These are phyloP conservation scores for Acomys russatus DNA, from an alignment of 2,797 vertebrate species.

Conservation along the genomic window DNA sequence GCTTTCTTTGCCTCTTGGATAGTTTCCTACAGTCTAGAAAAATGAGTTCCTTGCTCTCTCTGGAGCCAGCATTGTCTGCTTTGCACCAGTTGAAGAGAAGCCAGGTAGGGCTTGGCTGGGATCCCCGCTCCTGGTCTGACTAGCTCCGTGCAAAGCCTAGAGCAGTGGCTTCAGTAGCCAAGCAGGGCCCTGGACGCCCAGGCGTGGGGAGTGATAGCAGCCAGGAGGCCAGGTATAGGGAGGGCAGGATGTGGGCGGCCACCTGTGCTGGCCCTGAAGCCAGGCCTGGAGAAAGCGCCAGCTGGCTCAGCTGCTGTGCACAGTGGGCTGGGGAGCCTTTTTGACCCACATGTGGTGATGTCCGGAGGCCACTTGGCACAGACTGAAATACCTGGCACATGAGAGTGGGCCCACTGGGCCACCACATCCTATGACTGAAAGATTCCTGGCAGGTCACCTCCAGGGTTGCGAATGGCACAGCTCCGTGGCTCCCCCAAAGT, in stretches of 20 bases:
- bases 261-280: background rate
- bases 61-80: background rate
- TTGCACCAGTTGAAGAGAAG: background rate
- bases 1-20: background rate
- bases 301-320: background rate
- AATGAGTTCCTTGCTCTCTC: background rate
- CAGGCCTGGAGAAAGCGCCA: background rate
- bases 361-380: background rate
- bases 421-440: too few relatives aligned
- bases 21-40: background rate
- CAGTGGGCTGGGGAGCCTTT: background rate
- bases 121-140: rapidly evolving
- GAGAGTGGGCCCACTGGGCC: background rate
- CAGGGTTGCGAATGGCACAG: background rate
- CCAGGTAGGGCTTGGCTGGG: background rate
- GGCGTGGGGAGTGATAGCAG: rapidly evolving
- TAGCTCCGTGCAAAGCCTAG: background rate
- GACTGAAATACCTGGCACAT: background rate
- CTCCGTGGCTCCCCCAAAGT: background rate
- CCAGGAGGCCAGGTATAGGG: background rate
- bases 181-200: background rate
- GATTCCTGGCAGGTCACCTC: rapidly evolving
- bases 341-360: rapidly evolving
- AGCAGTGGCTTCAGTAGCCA: background rate
- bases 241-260: rapidly evolving